Conservation (phyloP, 1,140 invertebrate species). For the Scaptomyza montana region DNA sequence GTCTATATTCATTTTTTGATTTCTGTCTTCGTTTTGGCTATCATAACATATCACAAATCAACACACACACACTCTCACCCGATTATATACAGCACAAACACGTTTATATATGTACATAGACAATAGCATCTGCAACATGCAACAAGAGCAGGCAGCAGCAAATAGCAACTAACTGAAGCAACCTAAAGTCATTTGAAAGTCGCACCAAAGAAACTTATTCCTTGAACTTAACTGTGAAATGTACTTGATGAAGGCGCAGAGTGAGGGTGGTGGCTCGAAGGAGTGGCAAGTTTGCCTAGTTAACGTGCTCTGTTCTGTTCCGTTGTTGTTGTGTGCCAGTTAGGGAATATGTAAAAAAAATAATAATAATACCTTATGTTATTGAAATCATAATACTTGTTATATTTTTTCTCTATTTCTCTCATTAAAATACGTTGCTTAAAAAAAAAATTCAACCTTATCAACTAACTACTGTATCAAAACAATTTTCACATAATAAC, state of each 20-base stretch:
- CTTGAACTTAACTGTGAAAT: constrained; percentile 17
- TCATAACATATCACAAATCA: constrained; percentile 33
- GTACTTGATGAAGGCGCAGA: neutral
- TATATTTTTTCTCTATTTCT: too few species aligned
- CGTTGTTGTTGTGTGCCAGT: neutral
- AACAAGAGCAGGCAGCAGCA: constrained; percentile 20
- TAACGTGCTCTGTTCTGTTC: too few species aligned
- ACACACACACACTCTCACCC: neutral
- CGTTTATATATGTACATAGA: neutral
- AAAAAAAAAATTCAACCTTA: too few species aligned
- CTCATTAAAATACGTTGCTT: too few species aligned
- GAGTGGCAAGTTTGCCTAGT: neutral
- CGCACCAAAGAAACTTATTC: constrained; percentile 31
- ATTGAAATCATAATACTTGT: neutral
- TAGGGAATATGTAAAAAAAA: too few species aligned
- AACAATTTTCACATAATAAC: too few species aligned
- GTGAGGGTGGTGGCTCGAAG: neutral
- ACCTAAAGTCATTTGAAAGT: constrained; percentile 52
- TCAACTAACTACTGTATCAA: too few species aligned
- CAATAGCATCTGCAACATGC: constrained; percentile 18
- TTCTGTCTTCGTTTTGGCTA: constrained; percentile 32
- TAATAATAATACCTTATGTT: neutral
- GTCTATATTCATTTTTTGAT: constrained; percentile 18
- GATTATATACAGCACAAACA: neutral
- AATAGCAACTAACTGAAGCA: neutral